Evolutionary conservation across 37 sponge, comb jelly and placozoan species (phyloP).

Genomic region (Ephydatia muelleri): DNA sequence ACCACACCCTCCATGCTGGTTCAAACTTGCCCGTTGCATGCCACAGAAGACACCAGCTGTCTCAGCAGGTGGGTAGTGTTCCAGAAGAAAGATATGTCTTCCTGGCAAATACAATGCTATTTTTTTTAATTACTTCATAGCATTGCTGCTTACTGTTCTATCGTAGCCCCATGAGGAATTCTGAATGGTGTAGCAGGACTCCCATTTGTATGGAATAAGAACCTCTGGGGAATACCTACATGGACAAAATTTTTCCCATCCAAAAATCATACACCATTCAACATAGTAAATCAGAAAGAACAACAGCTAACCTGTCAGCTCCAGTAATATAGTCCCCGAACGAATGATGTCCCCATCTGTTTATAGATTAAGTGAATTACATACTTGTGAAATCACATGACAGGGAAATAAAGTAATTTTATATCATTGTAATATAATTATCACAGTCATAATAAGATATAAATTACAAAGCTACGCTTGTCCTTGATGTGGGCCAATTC

Average conservation of each 20-base stretch:
- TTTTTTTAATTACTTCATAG: too few species aligned
- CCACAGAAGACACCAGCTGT: constrained; percentile 64
- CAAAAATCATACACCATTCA: too few species aligned
- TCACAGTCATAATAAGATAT: too few species aligned
- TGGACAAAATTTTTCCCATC: neutral
- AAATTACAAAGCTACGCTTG: too few species aligned
- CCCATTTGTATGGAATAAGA: constrained; percentile 67
- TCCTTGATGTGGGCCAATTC: too few species aligned
- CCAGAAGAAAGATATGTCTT: constrained; percentile 26
- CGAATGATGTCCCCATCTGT: constrained; percentile 50
- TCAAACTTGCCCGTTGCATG: constrained; percentile 61
- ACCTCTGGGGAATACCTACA: constrained; percentile 63
- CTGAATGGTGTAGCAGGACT: constrained; percentile 77
- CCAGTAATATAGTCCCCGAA: constrained; percentile 75
- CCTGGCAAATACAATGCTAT: neutral
- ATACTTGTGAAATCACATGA: too few species aligned
- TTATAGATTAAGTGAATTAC: too few species aligned
- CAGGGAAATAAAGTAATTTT: too few species aligned
- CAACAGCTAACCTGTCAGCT: constrained; percentile 65
- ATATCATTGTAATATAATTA: too few species aligned
- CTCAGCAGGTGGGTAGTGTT: constrained; percentile 34
- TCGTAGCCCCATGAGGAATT: constrained; percentile 77
- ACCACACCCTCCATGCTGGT: neutral
- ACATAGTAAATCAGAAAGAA: too few species aligned
- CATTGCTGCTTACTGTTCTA: constrained; percentile 31